Percentiles rank a stretch among this genome's conserved stretches.
Evolutionary conservation across 30 jellyfish, hydroid and myxozoan species (phyloP).

Genomic region (Chrysaora quinquecirrha): DNA sequence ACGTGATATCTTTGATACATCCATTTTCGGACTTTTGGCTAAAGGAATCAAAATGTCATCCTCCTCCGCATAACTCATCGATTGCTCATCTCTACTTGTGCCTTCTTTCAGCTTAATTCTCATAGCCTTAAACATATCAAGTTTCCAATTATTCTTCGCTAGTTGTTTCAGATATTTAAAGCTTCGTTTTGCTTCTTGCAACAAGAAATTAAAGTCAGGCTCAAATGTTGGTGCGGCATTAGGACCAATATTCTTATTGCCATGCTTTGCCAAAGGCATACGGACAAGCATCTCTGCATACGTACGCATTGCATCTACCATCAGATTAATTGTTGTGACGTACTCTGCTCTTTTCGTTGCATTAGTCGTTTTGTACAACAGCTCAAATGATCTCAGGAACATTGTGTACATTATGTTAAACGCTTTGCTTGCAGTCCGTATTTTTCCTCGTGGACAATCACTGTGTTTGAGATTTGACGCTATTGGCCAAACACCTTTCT

Average conservation of each 20-base stretch:
- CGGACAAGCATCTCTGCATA: slow-evolving; percentile 9
- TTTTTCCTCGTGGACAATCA: slow-evolving; percentile 30
- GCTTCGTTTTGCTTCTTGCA: neutral
- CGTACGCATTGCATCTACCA: slow-evolving; percentile 4
- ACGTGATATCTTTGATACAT: neutral
- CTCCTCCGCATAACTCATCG: neutral
- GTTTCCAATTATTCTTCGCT: slow-evolving; percentile 1
- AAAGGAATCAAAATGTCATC: neutral
- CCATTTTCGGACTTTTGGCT: neutral
- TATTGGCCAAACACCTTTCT: slow-evolving; percentile 47
- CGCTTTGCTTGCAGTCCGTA: slow-evolving; percentile 1
- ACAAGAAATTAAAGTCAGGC: neutral
- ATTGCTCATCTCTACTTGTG: slow-evolving; percentile 11
- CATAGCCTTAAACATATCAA: neutral
- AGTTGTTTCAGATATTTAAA: neutral
- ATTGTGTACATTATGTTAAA: slow-evolving; percentile 40
- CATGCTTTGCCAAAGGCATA: slow-evolving; percentile 16
- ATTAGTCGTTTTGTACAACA: neutral
- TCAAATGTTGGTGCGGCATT: slow-evolving; percentile 58
- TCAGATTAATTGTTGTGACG: neutral
- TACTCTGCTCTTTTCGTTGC: neutral
- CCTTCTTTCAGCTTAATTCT: neutral
- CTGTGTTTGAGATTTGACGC: slow-evolving; percentile 6
- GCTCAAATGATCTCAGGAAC: slow-evolving; percentile 10
- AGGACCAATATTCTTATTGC: slow-evolving; percentile 28